Evolutionary conservation across 23 tunicate species (phyloP).

Genomic region (Trididemnum nubilum): DNA sequence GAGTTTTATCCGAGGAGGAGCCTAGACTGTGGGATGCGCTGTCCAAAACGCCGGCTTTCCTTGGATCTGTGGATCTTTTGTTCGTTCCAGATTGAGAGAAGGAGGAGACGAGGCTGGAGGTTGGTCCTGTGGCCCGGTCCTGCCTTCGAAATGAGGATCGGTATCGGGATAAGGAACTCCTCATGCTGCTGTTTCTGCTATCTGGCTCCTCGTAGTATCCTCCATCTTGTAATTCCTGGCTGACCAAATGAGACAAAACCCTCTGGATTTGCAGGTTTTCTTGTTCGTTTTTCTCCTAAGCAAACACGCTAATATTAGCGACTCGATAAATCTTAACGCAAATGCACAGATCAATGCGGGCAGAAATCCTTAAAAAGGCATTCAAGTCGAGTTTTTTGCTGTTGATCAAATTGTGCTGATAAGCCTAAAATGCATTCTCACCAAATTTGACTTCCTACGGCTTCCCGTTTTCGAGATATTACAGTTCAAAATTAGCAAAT

Average conservation of each 20-base stretch:
- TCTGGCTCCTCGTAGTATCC: not conserved
- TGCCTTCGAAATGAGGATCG: not conserved
- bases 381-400: too few species aligned
- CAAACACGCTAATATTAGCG: not conserved
- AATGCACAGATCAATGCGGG: too few species aligned
- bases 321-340: too few species aligned
- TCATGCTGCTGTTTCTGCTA: conserved; percentile 17
- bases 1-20: conserved; percentile 36
- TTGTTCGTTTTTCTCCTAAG: conserved; percentile 17
- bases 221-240: not conserved
- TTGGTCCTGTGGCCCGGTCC: not conserved
- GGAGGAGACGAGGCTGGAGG: not conserved
- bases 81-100: not conserved
- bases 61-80: not conserved
- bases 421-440: too few species aligned
- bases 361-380: too few species aligned
- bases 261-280: conserved; percentile 20
- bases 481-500: too few species aligned
- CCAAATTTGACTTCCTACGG: too few species aligned
- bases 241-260: conserved; percentile 18
- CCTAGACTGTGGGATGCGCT: not conserved
- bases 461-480: too few species aligned
- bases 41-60: not conserved
- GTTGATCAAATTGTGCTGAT: too few species aligned
- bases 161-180: not conserved